Base-by-base conservation (phyloP, 2,113 vertebrate species). In the Ceyx cyanopectus region DNA sequence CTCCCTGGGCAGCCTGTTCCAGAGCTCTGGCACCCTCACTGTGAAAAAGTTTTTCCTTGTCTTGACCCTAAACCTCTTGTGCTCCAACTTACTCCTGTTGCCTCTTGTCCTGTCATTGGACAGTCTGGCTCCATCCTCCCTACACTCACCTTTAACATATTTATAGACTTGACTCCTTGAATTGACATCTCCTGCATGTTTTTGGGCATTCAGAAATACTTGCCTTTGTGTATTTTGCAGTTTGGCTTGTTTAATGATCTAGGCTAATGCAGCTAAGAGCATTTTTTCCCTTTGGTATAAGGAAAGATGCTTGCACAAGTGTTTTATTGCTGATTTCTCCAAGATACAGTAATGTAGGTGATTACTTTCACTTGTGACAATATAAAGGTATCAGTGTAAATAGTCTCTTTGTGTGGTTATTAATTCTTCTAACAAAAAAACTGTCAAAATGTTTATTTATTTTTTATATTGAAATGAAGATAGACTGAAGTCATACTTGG, bases 161-260 rank as follows among this genome's bases (percentile, higher is more conserved):
- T 10, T 37, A 37, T 37, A 37, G 37, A 37, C 37, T 10, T 37
- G 37, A 0, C 23, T 76, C 54, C 34, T 17, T 61, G n/a, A 80
- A 17, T 4, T 54, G 43, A 3, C 67, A 24, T 76, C 1, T 2
- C 83, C 10, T 80, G 3, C 1, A 0, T 66, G 30, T 0, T n/a
- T 91, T 80, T 14, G 50, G 32, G 5, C 72, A 14, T 68, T 82
- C 9, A 76, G 14, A 86, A 76, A 45, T 57, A 34, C 1, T 40
- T 9, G 3, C 19, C 50, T 82, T 87, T 58, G 34, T 7, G 6
- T 67, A 60, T 81, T 90, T 92, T 87, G 30, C 26, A 41, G 16
- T 66, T 91, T 69, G 21, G 8, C 27, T 80, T 58, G 27, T 79
- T 88, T 62, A 8, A 13, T 90, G 37, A 32, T 57, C 32, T 29